Evolutionary conservation across 2,888 invertebrate species (phyloP), one percentile per base, ranked within the genome.

Genomic region (Sipha maydis): DNA sequence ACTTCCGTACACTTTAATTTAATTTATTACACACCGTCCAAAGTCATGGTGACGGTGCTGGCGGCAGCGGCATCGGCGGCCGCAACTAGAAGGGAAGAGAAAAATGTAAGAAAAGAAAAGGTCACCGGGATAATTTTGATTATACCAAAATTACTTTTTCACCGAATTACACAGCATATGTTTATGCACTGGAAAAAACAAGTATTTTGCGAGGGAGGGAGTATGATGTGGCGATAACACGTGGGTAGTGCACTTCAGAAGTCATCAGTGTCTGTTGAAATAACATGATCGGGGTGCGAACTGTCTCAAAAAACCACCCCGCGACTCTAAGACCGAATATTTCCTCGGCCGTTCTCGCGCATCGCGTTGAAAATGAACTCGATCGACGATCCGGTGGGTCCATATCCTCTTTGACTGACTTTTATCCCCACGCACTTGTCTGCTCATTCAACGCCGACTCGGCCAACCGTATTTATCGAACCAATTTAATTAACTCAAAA

Each of bases 121-220:
- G 31, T 71, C 48, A 21, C 80, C 38, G n/a, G 61, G 14, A 17
- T 82, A 69, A 69, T 82, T 28, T 82, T 28, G 21, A 14, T 14
- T 19, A 41, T n/a, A 11, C 28, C 41, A 21, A 83, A 83, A 83
- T 71, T 11, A 83, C 48, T 71, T 71, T 82, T 71, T 54, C 69
- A 31, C 71, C 71, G 34, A 69, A 69, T 82, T 71, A 82, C 69
- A 21, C 69, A 11, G 48, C 2, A 80, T 14, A 48, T 31, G 28
- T 9, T 28, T n/a, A 67, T 17, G 56, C 17, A 3, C 7, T 48
- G 48, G 48, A 14, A 34, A 34, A 34, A 34, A 34, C 34, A 34
- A 9, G 9, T 9, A 9, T 41, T 41, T 7, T 41, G 41, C 8
- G 38, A n/a, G 1, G 28, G 1, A 17, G 3, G 19, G 25, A 3